A percentile compares a stretch with the other conserved stretches of the same genome.
Evolutionary conservation across 2,888 invertebrate genomes (phyloP).

Genomic region (Chironomus riparius): DNA sequence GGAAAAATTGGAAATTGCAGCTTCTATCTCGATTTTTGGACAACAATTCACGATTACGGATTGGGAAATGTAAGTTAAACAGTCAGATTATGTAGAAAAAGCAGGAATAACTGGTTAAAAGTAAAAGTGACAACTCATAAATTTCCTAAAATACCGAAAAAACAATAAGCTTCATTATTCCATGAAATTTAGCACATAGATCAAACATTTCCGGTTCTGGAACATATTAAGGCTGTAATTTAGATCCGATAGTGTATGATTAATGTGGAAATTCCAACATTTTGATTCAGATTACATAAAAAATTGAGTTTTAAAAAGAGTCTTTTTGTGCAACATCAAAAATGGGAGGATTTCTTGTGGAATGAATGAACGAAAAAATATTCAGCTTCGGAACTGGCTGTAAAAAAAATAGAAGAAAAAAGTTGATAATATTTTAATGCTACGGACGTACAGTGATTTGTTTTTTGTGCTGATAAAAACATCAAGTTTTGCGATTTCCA

Average conservation of each 20-base stretch:
- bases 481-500: neutral
- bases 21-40: neutral
- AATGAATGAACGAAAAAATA: neutral
- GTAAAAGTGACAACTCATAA: constrained; percentile 25
- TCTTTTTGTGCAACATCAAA: neutral
- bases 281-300: neutral
- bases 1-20: neutral
- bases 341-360: neutral
- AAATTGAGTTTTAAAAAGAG: neutral
- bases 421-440: neutral
- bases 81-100: too few species aligned
- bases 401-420: neutral
- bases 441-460: neutral
- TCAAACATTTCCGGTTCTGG: neutral
- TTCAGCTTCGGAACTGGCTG: neutral
- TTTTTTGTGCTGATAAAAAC: neutral
- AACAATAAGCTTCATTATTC: constrained; percentile 9
- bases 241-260: too few species aligned
- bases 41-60: neutral
- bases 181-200: neutral
- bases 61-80: neutral
- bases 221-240: too few species aligned
- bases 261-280: too few species aligned
- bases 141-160: constrained; percentile 16
- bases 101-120: neutral